These are phyloP conservation scores for Chrysotoxum bicinctum DNA, from an alignment of 2,888 invertebrate genomes.

Conservation along the genomic window DNA sequence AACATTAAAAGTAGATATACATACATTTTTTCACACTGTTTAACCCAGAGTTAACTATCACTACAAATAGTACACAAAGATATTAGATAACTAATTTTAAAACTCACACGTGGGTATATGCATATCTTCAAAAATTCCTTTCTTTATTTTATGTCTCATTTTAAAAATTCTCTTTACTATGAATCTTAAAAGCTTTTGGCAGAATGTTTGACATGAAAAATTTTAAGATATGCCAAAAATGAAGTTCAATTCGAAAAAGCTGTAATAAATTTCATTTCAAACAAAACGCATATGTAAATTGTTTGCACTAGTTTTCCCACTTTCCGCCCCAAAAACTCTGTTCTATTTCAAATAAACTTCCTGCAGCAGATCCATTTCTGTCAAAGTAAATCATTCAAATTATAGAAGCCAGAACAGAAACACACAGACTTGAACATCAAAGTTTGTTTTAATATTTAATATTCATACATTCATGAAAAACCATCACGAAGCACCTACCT, in stretches of 20 bases:
- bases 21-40: too few relatives aligned
- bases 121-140: not conserved
- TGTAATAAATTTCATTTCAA: constrained; percentile 1
- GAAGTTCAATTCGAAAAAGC: constrained; percentile 2
- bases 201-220: not conserved
- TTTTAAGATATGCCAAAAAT: constrained; percentile 8
- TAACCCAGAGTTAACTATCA: too few relatives aligned
- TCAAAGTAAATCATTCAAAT: constrained; percentile 56
- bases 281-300: not conserved
- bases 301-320: not conserved
- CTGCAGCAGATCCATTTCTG: constrained; percentile 41
- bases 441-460: constrained; percentile 59
- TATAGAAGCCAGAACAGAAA: not conserved
- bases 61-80: too few relatives aligned
- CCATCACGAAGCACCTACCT: not conserved
- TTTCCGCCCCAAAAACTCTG: not conserved
- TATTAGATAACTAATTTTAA: too few relatives aligned
- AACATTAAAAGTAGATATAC: too few relatives aligned
- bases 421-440: constrained; percentile 31
- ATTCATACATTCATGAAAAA: constrained; percentile 65
- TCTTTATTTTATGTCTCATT: not conserved
- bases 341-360: constrained; percentile 26
- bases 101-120: not conserved
- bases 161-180: constrained; percentile 19
- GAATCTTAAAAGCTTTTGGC: not conserved